Base-by-base conservation (phyloP, 2,113 vertebrate species). In the Orthochromis malagaraziensis region DNA sequence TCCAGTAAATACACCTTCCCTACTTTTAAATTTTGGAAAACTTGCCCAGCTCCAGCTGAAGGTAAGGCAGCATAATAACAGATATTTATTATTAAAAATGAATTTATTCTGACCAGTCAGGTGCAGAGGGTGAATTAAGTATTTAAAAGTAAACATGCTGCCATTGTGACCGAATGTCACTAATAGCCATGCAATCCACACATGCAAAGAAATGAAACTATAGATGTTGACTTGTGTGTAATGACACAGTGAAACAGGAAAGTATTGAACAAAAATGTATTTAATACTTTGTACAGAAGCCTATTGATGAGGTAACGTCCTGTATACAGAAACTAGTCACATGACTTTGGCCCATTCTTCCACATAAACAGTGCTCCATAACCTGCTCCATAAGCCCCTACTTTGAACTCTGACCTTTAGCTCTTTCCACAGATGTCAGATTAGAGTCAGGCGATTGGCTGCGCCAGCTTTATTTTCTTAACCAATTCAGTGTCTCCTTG, bases 401-500 rank as follows among this genome's bases (percentile, higher is more conserved):
- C 29, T 60, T 19, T 60, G 57, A 60, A 60, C 55, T 58, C 55
- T 8, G 55, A 58, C 55, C 7, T 58, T 58, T 58, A 58, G 55
- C 14, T 60, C 9, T 9, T 60, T 60, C 57, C 8, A 60, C 8
- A 60, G 57, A 60, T 17, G 13, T 29, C 0, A 0, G 4, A 9
- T 29, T 16, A 9, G 29, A 60, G 29, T 63, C 29, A 6, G 58
- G 16, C 0, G 57, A 60, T 33, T 60, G 57, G 57, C 29, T 60
- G 14, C 2, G 0, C 8, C 26, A 31, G 57, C 57, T 31, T 31
- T 31, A 60, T 60, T 60, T 0, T 60, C 57, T 60, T 60, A 60
- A 60, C 57, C 57, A 33, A 33, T 33, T 60, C 16, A 6, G 0
- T 19, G 29, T 33, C 0, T 60, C 16, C 0, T 10, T 19, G 29